Conservation (phyloP, 2,113 vertebrate genomes). For the Serilophus lunatus region DNA sequence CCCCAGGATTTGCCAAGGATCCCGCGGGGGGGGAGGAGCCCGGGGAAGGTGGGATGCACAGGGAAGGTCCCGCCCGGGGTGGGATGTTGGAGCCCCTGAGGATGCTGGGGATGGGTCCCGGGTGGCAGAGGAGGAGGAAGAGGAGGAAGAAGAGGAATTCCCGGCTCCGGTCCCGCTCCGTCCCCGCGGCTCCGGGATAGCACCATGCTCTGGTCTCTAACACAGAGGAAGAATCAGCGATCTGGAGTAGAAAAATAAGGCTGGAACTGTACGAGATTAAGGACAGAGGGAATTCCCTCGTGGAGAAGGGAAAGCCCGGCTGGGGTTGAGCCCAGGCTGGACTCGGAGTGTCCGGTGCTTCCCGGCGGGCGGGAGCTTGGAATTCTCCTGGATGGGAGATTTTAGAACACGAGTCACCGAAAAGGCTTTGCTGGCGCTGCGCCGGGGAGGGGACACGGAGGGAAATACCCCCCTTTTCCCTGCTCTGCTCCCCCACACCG, state of each 20-base stretch:
- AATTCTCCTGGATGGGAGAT: background rate
- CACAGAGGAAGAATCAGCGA: constrained; percentile 53
- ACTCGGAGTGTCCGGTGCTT: background rate
- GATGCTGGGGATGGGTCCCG: background rate
- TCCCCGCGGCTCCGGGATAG: background rate
- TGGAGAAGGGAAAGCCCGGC: background rate
- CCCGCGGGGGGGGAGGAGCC: background rate
- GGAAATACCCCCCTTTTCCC: background rate
- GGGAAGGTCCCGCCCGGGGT: background rate
- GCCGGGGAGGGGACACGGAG: background rate
- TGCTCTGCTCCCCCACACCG: fast-evolving
- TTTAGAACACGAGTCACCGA: background rate
- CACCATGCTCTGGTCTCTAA: constrained; percentile 58
- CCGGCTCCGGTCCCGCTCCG: background rate
- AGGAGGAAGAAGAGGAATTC: background rate
- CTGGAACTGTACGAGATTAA: constrained; percentile 18
- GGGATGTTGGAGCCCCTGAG: background rate
- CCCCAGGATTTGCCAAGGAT: background rate
- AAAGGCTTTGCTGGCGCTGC: background rate
- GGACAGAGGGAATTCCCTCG: background rate
- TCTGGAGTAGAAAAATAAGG: constrained; percentile 64
- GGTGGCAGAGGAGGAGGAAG: background rate
- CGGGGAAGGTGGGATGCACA: background rate
- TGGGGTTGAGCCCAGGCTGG: background rate
- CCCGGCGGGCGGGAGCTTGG: background rate